phyloP scores from a whole-genome alignment of 2,797 vertebrate genomes.

The Lagodon rhomboides region DNA sequence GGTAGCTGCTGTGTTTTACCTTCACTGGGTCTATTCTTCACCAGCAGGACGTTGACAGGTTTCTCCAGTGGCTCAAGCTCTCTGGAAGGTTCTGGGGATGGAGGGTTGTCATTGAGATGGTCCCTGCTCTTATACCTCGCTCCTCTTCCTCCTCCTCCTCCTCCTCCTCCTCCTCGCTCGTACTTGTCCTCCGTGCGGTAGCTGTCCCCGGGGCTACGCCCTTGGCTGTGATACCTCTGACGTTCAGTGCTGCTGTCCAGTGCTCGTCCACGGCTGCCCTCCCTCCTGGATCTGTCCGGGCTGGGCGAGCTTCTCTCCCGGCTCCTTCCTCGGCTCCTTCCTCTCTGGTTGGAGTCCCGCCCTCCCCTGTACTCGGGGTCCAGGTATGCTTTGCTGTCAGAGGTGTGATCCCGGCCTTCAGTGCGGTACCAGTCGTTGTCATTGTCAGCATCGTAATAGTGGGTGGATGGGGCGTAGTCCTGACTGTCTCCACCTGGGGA shows the following conservation, averaged over 20 bases:
- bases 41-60: slow-evolving; percentile 91
- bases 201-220: slow-evolving; percentile 78
- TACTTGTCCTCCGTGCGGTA: slow-evolving; percentile 83
- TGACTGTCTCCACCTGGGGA: slow-evolving; percentile 85
- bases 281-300: slow-evolving; percentile 76
- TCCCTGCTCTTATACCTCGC: slow-evolving; percentile 86
- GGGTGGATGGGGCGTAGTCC: slow-evolving; percentile 85
- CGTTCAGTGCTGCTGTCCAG: slow-evolving; percentile 65
- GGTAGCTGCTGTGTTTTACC: slow-evolving; percentile 76
- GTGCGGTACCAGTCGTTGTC: slow-evolving; percentile 89
- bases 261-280: slow-evolving; percentile 44
- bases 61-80: slow-evolving; percentile 81
- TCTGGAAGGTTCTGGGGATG: slow-evolving; percentile 80
- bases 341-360: slow-evolving; percentile 76
- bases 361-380: slow-evolving; percentile 82
- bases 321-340: slow-evolving; percentile 85
- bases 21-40: slow-evolving; percentile 91
- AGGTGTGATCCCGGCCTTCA: slow-evolving; percentile 83
- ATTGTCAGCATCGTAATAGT: slow-evolving; percentile 89
- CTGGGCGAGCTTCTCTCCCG: slow-evolving; percentile 75
- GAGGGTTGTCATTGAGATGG: slow-evolving; percentile 84
- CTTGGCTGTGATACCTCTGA: slow-evolving; percentile 83
- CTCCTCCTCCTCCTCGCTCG: slow-evolving; percentile 66
- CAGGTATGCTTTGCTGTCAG: slow-evolving; percentile 75
- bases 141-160: slow-evolving; percentile 54